Percentiles rank a stretch among this genome's conserved stretches.
Conservation (phyloP, 2,113 vertebrate species). For the Tragelaphus buxtoni region DNA sequence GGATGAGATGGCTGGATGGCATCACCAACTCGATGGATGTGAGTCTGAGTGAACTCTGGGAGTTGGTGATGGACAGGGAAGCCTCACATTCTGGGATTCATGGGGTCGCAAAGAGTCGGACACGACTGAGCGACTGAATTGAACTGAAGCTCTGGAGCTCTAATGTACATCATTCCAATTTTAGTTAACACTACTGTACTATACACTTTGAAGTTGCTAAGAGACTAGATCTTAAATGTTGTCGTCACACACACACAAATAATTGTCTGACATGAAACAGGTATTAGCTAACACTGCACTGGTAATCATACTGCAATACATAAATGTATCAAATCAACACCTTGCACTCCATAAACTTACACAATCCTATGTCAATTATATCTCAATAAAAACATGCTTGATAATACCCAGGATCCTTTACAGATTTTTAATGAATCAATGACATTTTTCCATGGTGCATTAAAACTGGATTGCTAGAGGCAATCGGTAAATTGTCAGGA, state of each 20-base stretch:
- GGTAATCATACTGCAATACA: not conserved
- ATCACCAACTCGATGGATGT: too few relatives aligned
- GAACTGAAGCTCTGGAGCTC: not conserved
- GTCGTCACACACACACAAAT: not conserved
- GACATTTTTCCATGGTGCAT: not conserved
- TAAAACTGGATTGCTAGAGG: not conserved
- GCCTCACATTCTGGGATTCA: too few relatives aligned
- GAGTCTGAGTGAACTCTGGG: too few relatives aligned
- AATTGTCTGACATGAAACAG: not conserved
- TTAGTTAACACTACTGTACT: not conserved
- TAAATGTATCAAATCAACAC: not conserved
- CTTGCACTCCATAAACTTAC: not conserved
- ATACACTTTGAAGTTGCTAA: not conserved
- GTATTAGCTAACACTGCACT: not conserved
- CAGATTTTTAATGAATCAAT: conserved; percentile 27
- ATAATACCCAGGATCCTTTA: not conserved
- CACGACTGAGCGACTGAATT: too few relatives aligned
- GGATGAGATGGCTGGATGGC: too few relatives aligned
- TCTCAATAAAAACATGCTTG: not conserved
- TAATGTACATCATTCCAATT: not conserved
- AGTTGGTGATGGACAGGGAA: too few relatives aligned
- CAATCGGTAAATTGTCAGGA: not conserved
- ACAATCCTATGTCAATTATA: not conserved
- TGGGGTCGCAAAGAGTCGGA: too few relatives aligned
- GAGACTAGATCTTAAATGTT: not conserved